Evolutionary conservation across 2,113 vertebrate genomes (phyloP).

Genomic region (Nothoprocta perdicaria): DNA sequence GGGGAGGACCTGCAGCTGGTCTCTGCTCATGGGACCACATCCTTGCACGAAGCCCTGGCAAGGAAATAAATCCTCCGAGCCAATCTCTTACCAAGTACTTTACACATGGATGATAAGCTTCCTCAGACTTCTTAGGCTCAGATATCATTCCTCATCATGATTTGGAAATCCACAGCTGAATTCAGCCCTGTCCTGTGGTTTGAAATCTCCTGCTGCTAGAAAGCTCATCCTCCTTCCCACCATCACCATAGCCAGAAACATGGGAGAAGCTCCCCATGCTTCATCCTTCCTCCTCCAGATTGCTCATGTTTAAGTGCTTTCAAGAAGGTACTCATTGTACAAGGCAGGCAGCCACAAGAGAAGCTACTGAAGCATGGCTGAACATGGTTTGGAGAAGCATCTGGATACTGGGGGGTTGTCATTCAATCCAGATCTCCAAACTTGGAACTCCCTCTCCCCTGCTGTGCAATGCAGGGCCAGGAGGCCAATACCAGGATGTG

Average conservation of each 20-base stretch:
- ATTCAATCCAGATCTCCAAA: neutral
- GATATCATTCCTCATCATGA: neutral
- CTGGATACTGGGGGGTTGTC: neutral
- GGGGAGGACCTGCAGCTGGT: neutral
- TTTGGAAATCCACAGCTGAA: neutral
- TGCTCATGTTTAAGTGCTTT: neutral
- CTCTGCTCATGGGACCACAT: neutral
- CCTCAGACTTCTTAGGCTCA: neutral
- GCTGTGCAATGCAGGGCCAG: neutral
- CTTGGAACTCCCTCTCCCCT: fast-evolving
- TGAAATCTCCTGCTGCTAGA: neutral
- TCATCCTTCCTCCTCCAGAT: fast-evolving
- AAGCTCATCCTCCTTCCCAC: neutral
- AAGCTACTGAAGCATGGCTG: neutral
- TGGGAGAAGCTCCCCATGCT: fast-evolving
- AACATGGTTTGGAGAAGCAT: neutral
- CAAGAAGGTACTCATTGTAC: neutral
- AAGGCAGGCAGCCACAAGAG: neutral
- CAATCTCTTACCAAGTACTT: neutral
- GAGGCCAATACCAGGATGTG: neutral
- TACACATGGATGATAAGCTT: neutral
- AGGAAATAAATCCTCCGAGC: neutral
- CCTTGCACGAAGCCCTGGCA: neutral
- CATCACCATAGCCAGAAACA: neutral
- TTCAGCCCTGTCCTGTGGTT: neutral